These are phyloP conservation scores for Eudasyphora cyanicolor DNA, from an alignment of 2,888 invertebrate species.

Conservation along the genomic window DNA sequence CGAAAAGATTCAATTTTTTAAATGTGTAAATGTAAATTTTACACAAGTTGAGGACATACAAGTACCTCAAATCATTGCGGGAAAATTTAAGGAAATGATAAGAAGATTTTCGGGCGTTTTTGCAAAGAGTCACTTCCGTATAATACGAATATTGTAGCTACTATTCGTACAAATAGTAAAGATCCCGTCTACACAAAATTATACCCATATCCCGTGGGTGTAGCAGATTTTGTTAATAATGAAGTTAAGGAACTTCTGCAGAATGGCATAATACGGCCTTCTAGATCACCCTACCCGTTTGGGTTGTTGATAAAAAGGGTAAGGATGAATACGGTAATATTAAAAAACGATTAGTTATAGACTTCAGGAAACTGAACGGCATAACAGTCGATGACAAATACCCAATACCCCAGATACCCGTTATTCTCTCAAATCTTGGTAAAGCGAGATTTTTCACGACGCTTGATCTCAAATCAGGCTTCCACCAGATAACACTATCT, in stretches of 20 bases:
- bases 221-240: slow-evolving; percentile 43
- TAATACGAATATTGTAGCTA: too few relatives aligned
- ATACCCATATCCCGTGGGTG: slow-evolving; percentile 50
- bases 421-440: too few relatives aligned
- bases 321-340: not conserved
- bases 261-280: slow-evolving; percentile 41
- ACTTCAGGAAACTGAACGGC: slow-evolving; percentile 22
- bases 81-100: too few relatives aligned
- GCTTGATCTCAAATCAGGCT: not conserved
- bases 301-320: slow-evolving; percentile 14
- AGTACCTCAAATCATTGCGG: slow-evolving; percentile 12
- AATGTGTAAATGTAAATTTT: slow-evolving; percentile 7
- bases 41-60: slow-evolving; percentile 16
- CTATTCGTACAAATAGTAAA: too few relatives aligned
- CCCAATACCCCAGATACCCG: not conserved
- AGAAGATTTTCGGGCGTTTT: not conserved
- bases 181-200: slow-evolving; percentile 44
- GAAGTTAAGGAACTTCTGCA: slow-evolving; percentile 38
- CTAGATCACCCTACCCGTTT: slow-evolving; percentile 39
- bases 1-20: slow-evolving; percentile 12
- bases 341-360: not conserved
- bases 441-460: not conserved
- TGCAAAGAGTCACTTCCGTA: slow-evolving; percentile 32
- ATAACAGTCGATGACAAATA: slow-evolving; percentile 15
- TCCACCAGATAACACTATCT: not conserved